A percentile compares a stretch with the other conserved stretches of the same genome.
Conservation (phyloP, 2,797 vertebrate genomes). For the Crocodylus rhombifer region DNA sequence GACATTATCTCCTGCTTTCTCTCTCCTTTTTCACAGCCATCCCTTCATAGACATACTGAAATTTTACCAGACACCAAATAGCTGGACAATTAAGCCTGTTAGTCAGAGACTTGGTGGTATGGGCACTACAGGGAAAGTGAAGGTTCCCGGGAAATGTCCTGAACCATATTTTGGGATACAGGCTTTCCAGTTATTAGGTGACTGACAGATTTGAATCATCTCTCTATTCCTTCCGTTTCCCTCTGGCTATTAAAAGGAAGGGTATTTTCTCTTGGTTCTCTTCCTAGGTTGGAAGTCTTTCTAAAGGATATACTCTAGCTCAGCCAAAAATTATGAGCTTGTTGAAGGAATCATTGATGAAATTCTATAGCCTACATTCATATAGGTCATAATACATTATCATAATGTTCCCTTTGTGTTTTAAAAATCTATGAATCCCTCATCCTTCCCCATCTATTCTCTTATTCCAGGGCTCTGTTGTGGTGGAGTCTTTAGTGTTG, state of each 20-base stretch:
- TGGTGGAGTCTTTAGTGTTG: background rate
- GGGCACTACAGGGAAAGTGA: background rate
- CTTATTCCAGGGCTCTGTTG: background rate
- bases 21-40: background rate
- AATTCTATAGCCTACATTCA: background rate
- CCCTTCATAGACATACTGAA: background rate
- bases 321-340: background rate
- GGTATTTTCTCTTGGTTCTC: background rate
- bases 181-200: accelerated
- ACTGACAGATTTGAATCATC: background rate
- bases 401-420: background rate
- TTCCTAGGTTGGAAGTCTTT: background rate
- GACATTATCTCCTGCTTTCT: background rate
- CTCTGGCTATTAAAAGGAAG: background rate
- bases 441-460: background rate
- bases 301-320: background rate
- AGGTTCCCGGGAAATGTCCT: background rate
- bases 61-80: background rate
- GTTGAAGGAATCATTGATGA: background rate
- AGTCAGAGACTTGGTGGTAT: background rate
- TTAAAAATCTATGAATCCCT: slow-evolving; percentile 7
- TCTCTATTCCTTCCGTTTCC: background rate
- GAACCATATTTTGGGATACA: background rate
- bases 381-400: background rate
- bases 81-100: background rate